Conservation (phyloP, 2,797 vertebrate genomes). For the Toxotes lorentzi region DNA sequence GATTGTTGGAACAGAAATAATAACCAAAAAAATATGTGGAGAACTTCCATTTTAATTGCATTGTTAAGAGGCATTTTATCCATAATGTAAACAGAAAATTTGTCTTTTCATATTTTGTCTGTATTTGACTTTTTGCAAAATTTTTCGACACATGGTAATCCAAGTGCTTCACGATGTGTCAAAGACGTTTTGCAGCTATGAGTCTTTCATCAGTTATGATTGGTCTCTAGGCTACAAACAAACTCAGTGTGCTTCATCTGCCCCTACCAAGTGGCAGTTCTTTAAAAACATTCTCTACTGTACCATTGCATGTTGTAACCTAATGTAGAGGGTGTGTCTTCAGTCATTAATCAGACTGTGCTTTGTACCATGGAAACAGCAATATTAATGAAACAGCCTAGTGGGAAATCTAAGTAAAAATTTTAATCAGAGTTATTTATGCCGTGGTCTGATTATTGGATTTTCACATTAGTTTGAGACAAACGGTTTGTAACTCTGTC, state of each 20-base stretch:
- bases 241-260: conserved; percentile 1
- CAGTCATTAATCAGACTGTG: not conserved
- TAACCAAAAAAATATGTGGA: not conserved
- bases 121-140: not conserved
- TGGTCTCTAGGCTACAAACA: not conserved
- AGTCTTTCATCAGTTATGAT: not conserved
- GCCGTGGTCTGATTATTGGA: not conserved
- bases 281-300: not conserved
- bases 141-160: conserved; percentile 7
- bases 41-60: not conserved
- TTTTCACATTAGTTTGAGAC: not conserved
- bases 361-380: not conserved
- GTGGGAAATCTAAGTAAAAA: conserved; percentile 3
- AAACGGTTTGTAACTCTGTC: not conserved
- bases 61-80: not conserved
- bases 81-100: not conserved
- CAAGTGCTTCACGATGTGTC: not conserved
- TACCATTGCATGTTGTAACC: not conserved
- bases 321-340: not conserved
- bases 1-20: not conserved
- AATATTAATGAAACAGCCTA: not conserved
- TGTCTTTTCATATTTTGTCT: not conserved
- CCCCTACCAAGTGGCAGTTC: not conserved
- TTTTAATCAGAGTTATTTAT: not conserved
- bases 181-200: not conserved